Base-by-base conservation (phyloP, 2,113 vertebrate genomes). In the Tenebrosternarchus preto region DNA sequence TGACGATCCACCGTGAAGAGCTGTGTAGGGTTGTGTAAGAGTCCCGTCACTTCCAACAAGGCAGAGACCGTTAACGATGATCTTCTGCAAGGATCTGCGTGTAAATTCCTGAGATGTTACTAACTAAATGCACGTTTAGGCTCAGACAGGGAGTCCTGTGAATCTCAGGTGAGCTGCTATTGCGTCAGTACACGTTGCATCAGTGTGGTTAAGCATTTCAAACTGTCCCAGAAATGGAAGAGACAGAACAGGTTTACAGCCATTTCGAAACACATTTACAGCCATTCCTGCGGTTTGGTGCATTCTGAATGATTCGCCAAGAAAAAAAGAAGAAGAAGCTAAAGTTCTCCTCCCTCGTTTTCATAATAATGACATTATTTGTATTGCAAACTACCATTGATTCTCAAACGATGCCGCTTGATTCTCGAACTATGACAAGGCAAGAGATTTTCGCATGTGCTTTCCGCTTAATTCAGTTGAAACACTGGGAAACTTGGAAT, bases 241-340 rank as follows among this genome's bases (percentile, higher is more conserved):
- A 76, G 33, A 81, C 11, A 16, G 78, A 88, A 88, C 83, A 29
- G 46, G 83, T 88, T 86, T 57, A 36, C 27, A 79, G 57, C 43
- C 43, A 15, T 50, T 50, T 50, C 43, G 43, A 50, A 50, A 50
- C 43, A 50, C 11, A 12, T 12, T 12, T 50, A 50, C 15, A 50
- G 43, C 15, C 24, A 17, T 68, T 22, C 12, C 15, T 67, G 22
- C 15, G 0, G 19, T 2, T 55, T 5, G 17, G 60, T 63, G 20
- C 25, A 56, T 60, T 56, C 16, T 61, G 8, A 12, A 71, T 33
- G 29, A 1, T 5, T 20, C n/a, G 50, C 16, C 0, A 78, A 50
- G 43, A 50, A 50, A 50, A 2, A 46, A 12, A n/a, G n/a, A 11
- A 75, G 9, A 46, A 31, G 1, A 15, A 15, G 24, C 29, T 7